These are phyloP conservation scores for Egretta garzetta DNA, from an alignment of 2,113 vertebrate species.

Conservation along the genomic window DNA sequence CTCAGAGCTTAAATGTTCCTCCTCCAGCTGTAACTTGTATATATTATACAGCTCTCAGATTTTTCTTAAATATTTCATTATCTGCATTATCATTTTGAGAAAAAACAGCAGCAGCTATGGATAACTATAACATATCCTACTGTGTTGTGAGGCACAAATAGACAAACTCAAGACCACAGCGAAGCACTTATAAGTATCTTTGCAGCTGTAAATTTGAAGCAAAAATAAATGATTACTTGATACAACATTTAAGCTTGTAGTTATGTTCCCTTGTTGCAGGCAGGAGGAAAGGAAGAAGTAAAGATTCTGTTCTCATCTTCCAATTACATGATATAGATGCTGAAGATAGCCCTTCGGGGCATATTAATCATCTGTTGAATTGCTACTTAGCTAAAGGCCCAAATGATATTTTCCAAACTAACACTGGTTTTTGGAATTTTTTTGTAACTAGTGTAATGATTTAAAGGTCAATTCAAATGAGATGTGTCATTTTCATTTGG, in stretches of 20 bases:
- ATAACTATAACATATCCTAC: not conserved
- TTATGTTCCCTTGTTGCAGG: not conserved
- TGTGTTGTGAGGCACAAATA: not conserved
- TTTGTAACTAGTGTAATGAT: not conserved
- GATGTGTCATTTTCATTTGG: not conserved
- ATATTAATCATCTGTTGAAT: not conserved
- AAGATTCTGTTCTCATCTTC: not conserved
- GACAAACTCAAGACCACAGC: not conserved
- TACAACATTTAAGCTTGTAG: not conserved
- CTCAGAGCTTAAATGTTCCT: not conserved
- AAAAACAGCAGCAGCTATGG: not conserved
- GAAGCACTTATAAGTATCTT: not conserved
- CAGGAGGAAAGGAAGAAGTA: not conserved
- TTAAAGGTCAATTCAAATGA: not conserved
- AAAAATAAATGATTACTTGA: not conserved
- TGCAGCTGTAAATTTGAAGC: not conserved
- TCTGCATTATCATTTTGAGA: not conserved
- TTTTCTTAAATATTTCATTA: not conserved
- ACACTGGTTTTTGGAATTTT: not conserved
- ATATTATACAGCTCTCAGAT: not conserved
- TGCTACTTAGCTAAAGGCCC: not conserved
- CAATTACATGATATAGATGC: not conserved
- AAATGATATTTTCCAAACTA: not conserved
- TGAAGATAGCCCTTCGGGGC: not conserved
- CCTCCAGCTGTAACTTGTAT: not conserved